phyloP scores from a whole-genome alignment of 92 coral and sea anemone species.

The Pocillopora grandis region DNA sequence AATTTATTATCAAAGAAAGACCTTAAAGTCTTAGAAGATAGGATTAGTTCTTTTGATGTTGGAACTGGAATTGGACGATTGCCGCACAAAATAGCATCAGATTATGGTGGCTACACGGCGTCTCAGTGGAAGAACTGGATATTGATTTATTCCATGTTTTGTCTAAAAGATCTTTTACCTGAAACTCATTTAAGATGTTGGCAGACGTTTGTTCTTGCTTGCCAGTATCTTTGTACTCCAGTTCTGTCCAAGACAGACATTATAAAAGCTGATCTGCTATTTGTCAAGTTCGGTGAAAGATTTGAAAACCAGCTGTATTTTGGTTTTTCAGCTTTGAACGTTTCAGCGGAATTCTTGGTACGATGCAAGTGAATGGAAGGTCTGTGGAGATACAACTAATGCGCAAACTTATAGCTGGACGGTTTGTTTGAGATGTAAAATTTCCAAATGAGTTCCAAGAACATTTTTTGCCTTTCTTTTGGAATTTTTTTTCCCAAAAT shows the following conservation, averaged over 20 bases:
- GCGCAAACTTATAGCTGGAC: conserved; percentile 10
- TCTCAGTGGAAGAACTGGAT: conserved; percentile 79
- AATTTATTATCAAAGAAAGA: conserved; percentile 35
- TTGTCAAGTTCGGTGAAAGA: conserved; percentile 50
- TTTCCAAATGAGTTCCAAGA: too few species aligned
- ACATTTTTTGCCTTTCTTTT: too few species aligned
- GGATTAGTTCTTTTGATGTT: conserved; percentile 48
- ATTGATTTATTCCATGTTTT: conserved; percentile 51
- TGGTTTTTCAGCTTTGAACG: conserved; percentile 56
- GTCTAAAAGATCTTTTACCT: conserved; percentile 44
- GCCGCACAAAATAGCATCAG: conserved; percentile 52
- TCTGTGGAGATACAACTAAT: conserved; percentile 40
- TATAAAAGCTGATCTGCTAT: conserved; percentile 29
- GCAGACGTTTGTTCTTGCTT: conserved; percentile 63
- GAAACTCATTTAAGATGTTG: conserved; percentile 60
- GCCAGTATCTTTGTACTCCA: conserved; percentile 36
- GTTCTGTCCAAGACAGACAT: too few species aligned
- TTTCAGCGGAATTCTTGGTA: conserved; percentile 41
- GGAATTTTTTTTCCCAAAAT: too few species aligned
- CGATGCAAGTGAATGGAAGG: conserved; percentile 21
- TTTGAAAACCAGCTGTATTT: conserved; percentile 35
- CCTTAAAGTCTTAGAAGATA: conserved; percentile 43
- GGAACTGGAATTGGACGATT: conserved; percentile 59
- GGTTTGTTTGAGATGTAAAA: too few species aligned
- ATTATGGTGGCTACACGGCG: conserved; percentile 58